Percentiles rank a stretch among this genome's conserved stretches.
Conservation (phyloP, 30 jellyfish, hydroid and myxozoan genomes). For the Turritopsis dohrnii region DNA sequence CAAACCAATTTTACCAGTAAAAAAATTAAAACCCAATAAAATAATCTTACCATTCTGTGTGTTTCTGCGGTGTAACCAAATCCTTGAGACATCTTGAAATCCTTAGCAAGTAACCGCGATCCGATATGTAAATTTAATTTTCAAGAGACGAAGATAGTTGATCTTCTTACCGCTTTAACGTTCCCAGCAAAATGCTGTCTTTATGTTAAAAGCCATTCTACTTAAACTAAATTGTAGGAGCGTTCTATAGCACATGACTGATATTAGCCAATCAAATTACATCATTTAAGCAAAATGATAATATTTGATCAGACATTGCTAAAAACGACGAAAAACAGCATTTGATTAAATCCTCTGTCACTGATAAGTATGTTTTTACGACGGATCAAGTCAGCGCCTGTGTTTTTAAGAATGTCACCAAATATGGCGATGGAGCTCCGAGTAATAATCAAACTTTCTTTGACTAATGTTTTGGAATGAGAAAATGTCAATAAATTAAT, state of each 20-base stretch:
- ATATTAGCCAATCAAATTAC: not conserved
- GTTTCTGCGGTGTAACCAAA: slow-evolving; percentile 91
- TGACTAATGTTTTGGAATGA: not conserved
- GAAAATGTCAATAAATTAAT: not conserved
- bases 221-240: not conserved
- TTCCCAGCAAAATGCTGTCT: not conserved
- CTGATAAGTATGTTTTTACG: not conserved
- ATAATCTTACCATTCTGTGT: slow-evolving; percentile 39
- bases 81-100: slow-evolving; percentile 34
- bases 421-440: not conserved
- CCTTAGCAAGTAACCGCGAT: not conserved
- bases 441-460: too few relatives aligned
- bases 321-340: not conserved
- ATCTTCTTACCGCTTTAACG: not conserved
- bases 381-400: not conserved
- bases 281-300: not conserved
- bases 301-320: not conserved
- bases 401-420: not conserved
- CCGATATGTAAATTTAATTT: not conserved
- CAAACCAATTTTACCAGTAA: too few relatives aligned
- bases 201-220: not conserved
- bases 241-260: not conserved
- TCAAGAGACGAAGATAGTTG: not conserved
- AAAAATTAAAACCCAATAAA: not conserved
- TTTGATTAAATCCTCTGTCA: not conserved